phyloP scores from a whole-genome alignment of 2,113 vertebrate species.

The Onychostruthus taczanowskii region DNA sequence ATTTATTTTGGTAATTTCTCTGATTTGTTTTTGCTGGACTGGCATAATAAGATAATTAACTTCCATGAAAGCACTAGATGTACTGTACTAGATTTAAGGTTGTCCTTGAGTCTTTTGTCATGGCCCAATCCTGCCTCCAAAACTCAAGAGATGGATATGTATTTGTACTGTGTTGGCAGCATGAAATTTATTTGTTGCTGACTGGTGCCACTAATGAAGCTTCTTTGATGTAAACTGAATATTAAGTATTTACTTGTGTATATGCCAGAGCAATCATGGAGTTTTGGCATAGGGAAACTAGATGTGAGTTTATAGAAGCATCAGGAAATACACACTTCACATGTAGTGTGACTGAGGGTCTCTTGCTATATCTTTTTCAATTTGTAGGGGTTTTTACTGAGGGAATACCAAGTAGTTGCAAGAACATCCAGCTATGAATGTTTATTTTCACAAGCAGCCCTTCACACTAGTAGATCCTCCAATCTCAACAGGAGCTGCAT shows the following conservation, averaged over 20 bases:
- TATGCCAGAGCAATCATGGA: not conserved
- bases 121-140: not conserved
- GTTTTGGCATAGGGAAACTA: not conserved
- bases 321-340: not conserved
- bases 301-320: not conserved
- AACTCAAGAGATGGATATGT: not conserved
- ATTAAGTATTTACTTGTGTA: constrained; percentile 33
- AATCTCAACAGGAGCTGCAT: not conserved
- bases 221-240: constrained; percentile 24
- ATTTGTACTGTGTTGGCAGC: not conserved
- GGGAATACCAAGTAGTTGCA: not conserved
- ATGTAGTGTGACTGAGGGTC: not conserved
- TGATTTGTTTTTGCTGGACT: not conserved
- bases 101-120: not conserved
- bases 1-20: not conserved
- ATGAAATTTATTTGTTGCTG: constrained; percentile 12
- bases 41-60: not conserved
- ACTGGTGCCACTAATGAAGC: not conserved
- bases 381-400: not conserved
- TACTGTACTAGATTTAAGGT: not conserved
- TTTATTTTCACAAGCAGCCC: not conserved
- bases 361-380: not conserved
- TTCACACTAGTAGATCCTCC: not conserved
- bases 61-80: not conserved
- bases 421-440: not conserved